Evolutionary conservation across 2,888 invertebrate genomes (phyloP).

Genomic region (Rhaphigaster nebulosa): DNA sequence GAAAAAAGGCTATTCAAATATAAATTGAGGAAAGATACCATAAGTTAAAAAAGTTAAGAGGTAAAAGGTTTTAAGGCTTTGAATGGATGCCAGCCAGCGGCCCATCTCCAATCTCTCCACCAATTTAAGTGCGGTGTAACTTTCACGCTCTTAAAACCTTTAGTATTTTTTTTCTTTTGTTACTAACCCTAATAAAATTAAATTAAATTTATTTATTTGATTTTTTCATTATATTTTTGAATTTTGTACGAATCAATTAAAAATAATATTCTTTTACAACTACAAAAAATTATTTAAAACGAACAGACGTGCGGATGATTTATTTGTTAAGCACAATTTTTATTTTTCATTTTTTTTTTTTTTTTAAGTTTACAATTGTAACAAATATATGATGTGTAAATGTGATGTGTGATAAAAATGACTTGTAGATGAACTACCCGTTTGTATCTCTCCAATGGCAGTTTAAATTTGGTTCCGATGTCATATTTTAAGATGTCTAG

Average conservation of each 20-base stretch:
- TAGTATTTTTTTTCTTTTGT: neutral
- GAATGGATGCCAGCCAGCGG: neutral
- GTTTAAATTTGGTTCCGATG: no score
- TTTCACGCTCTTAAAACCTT: slow-evolving; percentile 34
- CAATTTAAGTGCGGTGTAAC: slow-evolving; percentile 47
- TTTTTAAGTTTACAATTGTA: no score
- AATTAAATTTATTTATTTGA: neutral
- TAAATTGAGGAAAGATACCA: slow-evolving; percentile 1
- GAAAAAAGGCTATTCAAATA: neutral
- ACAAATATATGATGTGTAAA: no score
- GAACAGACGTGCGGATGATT: no score
- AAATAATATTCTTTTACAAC: neutral
- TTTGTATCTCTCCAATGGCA: no score
- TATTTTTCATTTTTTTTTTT: no score
- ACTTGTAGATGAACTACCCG: no score
- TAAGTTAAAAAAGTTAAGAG: slow-evolving; percentile 16
- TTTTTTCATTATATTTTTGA: neutral
- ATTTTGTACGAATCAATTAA: neutral
- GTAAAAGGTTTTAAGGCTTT: slow-evolving; percentile 43
- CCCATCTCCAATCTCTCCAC: neutral
- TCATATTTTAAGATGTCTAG: no score
- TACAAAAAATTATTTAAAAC: no score
- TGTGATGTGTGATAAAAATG: no score
- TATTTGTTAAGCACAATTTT: no score
- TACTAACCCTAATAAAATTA: neutral